These are phyloP conservation scores for Centropus unirufus DNA, from an alignment of 2,113 vertebrate species.

Conservation along the genomic window DNA sequence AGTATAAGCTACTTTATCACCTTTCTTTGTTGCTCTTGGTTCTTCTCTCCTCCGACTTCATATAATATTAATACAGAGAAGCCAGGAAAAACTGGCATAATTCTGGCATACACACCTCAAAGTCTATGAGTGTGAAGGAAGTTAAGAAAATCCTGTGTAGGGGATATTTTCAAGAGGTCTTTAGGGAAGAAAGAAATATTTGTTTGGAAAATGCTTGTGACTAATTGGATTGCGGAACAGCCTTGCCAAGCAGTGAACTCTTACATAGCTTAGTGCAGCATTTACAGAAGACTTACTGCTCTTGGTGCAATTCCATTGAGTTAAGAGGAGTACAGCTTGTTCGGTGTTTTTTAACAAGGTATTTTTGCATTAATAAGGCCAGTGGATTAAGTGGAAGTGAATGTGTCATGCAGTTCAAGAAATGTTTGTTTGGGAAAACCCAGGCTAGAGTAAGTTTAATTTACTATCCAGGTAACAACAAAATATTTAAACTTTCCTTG, in stretches of 20 bases:
- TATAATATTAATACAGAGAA: neutral
- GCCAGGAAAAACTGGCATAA: neutral
- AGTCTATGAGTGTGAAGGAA: neutral
- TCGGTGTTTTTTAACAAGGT: neutral
- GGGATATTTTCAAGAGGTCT: neutral
- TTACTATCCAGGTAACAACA: neutral
- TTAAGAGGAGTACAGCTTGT: neutral
- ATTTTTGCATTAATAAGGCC: neutral
- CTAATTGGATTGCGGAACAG: neutral
- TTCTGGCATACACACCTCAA: neutral
- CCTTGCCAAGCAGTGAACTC: neutral
- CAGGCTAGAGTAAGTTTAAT: neutral
- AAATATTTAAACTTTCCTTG: neutral
- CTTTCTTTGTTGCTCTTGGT: neutral
- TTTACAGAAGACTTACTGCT: neutral
- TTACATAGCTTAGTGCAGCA: neutral
- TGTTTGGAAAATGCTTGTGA: neutral
- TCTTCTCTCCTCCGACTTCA: neutral
- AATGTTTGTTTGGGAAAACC: neutral
- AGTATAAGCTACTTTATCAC: neutral
- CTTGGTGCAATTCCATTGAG: neutral
- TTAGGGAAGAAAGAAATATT: neutral
- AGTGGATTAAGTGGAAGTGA: neutral
- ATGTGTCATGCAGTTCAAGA: neutral
- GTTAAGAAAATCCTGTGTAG: neutral